Percentiles rank a stretch among this genome's conserved stretches.
These are phyloP conservation scores for Phenganax marumi DNA, from an alignment of 92 coral and sea anemone species.

Conservation along the genomic window DNA sequence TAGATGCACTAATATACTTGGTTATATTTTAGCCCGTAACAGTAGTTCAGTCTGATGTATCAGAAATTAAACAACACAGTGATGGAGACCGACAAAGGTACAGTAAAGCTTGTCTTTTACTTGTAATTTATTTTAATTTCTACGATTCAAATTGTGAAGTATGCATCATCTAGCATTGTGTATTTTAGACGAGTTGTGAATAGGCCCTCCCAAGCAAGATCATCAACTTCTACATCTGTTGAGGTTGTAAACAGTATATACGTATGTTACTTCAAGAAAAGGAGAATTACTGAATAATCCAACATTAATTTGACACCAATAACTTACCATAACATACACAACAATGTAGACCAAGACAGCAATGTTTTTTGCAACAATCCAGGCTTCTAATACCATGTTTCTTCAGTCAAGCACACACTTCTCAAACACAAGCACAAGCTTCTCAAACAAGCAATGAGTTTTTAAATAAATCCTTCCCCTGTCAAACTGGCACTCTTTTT, in stretches of 20 bases:
- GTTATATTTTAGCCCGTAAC: constrained; percentile 23
- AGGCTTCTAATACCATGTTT: too few relatives aligned
- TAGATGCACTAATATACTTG: neutral
- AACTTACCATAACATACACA: neutral
- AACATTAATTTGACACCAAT: too few relatives aligned
- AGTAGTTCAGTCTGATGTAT: constrained; percentile 28
- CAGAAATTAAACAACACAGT: constrained; percentile 32
- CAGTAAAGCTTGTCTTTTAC: neutral
- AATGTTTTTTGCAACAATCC: too few relatives aligned
- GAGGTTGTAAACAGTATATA: constrained; percentile 1
- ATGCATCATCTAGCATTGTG: neutral
- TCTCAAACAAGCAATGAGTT: too few relatives aligned
- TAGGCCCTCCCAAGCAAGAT: constrained; percentile 16
- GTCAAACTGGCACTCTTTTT: too few relatives aligned
- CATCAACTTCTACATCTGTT: constrained; percentile 30
- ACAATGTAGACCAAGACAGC: too few relatives aligned
- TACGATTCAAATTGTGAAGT: neutral
- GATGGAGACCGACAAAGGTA: constrained; percentile 37
- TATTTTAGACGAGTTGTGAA: neutral
- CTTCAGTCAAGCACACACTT: too few relatives aligned
- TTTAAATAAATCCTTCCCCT: too few relatives aligned
- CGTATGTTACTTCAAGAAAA: neutral
- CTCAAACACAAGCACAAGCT: too few relatives aligned
- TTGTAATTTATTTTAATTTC: neutral
- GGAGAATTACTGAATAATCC: neutral